These are phyloP conservation scores for Tipula vernalis DNA, from an alignment of 2,888 invertebrate genomes.

Conservation along the genomic window DNA sequence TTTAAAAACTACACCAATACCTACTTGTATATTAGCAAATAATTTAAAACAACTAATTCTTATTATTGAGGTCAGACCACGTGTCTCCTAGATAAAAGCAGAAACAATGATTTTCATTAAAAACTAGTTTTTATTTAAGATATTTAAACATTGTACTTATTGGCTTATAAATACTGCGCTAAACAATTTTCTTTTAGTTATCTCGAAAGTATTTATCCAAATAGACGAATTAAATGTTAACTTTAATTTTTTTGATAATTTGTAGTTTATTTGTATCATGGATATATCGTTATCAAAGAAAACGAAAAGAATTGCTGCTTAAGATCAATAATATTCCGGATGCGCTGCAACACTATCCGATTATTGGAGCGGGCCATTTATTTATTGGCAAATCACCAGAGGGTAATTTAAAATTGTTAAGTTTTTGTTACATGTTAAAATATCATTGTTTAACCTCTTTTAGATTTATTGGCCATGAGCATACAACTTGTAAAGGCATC, in stretches of 20 bases:
- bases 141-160: too few species aligned
- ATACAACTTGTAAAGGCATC: neutral
- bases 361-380: neutral
- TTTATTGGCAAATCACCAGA: neutral
- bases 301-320: neutral
- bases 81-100: too few species aligned
- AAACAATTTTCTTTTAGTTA: too few species aligned
- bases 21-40: too few species aligned
- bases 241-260: neutral
- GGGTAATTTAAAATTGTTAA: neutral
- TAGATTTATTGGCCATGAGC: neutral
- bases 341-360: neutral
- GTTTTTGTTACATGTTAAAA: neutral
- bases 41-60: too few species aligned
- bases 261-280: neutral
- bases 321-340: neutral
- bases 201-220: too few species aligned
- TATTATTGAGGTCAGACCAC: too few species aligned
- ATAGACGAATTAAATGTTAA: neutral
- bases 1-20: too few species aligned
- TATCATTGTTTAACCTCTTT: neutral
- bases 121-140: too few species aligned
- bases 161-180: too few species aligned
- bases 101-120: too few species aligned
- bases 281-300: neutral